Evolutionary conservation across 2,888 invertebrate genomes (phyloP).

Genomic region (Cheilosia grossa): DNA sequence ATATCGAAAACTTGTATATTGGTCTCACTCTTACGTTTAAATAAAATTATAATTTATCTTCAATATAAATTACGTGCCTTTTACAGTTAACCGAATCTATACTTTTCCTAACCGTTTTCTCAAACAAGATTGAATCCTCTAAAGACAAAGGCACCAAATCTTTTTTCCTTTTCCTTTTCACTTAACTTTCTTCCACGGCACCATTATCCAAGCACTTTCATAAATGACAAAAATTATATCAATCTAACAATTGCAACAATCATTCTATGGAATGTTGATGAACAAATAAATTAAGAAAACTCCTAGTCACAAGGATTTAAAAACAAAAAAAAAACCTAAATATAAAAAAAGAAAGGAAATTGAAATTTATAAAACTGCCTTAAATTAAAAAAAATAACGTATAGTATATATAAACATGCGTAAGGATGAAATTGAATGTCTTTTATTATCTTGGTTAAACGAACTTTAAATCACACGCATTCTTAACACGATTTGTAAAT

Average conservation of each 20-base stretch:
- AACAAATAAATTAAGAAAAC: conserved; percentile 50
- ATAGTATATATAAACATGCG: conserved; percentile 31
- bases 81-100: conserved; percentile 11
- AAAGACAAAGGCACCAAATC: conserved; percentile 54
- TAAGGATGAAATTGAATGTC: conserved; percentile 30
- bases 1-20: conserved; percentile 2
- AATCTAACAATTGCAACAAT: conserved; percentile 33
- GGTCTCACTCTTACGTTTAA: conserved; percentile 8
- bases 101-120: conserved; percentile 34
- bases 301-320: conserved; percentile 57
- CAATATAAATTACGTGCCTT: conserved; percentile 52
- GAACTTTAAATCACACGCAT: conserved; percentile 12
- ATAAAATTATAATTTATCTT: background rate
- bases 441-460: conserved; percentile 60
- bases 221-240: conserved; percentile 28
- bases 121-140: conserved; percentile 37
- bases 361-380: conserved; percentile 72
- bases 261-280: conserved; percentile 57
- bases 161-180: conserved; percentile 40
- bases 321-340: conserved; percentile 59
- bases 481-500: conserved; percentile 49
- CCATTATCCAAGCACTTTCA: conserved; percentile 67
- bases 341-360: conserved; percentile 53
- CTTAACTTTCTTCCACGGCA: conserved; percentile 63
- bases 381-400: conserved; percentile 44